phyloP scores from a whole-genome alignment of 2,888 invertebrate genomes.

The Ormyrus rosae region DNA sequence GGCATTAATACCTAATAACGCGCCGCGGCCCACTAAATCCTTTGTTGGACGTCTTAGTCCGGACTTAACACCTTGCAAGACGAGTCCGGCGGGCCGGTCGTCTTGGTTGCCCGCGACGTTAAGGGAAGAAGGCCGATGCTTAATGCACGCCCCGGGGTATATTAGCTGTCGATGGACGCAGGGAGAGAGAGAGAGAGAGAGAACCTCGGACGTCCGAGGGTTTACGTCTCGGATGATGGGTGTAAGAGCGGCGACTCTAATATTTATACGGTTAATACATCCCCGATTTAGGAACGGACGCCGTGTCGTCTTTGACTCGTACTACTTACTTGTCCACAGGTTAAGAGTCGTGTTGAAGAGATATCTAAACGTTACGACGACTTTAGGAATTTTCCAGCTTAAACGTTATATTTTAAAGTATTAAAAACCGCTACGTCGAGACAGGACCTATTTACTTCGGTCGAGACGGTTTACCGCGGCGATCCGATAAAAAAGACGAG shows the following conservation, averaged over 20 bases:
- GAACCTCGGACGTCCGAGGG: neutral
- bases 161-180: slow-evolving; percentile 49
- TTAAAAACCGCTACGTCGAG: too few relatives aligned
- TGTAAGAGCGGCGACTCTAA: too few relatives aligned
- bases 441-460: too few relatives aligned
- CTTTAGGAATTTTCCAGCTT: too few relatives aligned
- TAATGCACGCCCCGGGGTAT: slow-evolving; percentile 26
- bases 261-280: too few relatives aligned
- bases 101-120: neutral
- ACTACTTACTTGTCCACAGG: too few relatives aligned
- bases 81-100: slow-evolving; percentile 43
- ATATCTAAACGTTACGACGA: too few relatives aligned
- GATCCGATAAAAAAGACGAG: slow-evolving; percentile 32
- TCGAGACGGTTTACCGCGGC: slow-evolving; percentile 22
- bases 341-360: too few relatives aligned
- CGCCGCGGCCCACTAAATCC: slow-evolving; percentile 68
- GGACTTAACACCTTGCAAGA: slow-evolving; percentile 67
- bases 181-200: neutral
- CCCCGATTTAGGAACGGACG: too few relatives aligned
- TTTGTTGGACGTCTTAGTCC: slow-evolving; percentile 72
- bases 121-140: slow-evolving; percentile 15
- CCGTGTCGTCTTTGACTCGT: too few relatives aligned
- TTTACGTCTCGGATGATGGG: too few relatives aligned
- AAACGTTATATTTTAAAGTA: too few relatives aligned
- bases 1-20: slow-evolving; percentile 75